A percentile compares a stretch with the other conserved stretches of the same genome.
Evolutionary conservation across 1,140 invertebrate species (phyloP).

Genomic region (Drosophila bifasciata): DNA sequence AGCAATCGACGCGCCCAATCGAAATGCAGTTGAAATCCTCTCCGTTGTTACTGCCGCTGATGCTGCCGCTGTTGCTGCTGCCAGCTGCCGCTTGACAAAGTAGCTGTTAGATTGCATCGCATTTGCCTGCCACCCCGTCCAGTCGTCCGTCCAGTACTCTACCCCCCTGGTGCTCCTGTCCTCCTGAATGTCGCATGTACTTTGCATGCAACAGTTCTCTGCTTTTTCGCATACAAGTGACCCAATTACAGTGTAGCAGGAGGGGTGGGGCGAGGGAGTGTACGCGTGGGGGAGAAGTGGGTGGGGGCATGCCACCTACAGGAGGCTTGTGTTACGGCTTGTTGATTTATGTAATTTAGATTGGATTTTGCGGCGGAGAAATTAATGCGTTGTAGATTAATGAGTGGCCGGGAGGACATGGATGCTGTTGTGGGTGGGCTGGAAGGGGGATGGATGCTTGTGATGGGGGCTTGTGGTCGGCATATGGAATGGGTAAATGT

Average conservation of each 20-base stretch:
- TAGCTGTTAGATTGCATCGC: constrained; percentile 78
- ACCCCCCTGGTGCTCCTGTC: too few species aligned
- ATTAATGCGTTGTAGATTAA: constrained; percentile 80
- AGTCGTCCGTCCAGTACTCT: background rate
- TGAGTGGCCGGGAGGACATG: constrained; percentile 68
- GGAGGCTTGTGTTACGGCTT: constrained; percentile 71
- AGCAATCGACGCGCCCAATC: constrained; percentile 67
- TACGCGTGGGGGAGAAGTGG: background rate
- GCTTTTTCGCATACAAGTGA: constrained; percentile 81
- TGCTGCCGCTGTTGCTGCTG: constrained; percentile 39
- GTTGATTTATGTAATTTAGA: constrained; percentile 82
- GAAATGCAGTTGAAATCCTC: constrained; percentile 58
- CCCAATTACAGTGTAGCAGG: constrained; percentile 64
- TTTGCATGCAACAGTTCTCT: constrained; percentile 78
- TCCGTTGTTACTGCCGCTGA: constrained; percentile 25
- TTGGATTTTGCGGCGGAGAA: constrained; percentile 79
- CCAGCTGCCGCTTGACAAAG: constrained; percentile 76
- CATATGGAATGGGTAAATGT: background rate
- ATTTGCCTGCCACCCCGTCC: constrained; percentile 42
- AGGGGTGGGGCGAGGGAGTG: too few species aligned
- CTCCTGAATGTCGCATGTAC: constrained; percentile 41
- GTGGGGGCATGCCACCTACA: constrained; percentile 7
- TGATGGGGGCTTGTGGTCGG: background rate
- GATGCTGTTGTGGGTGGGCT: constrained; percentile 8
- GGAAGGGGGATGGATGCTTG: too few species aligned